Percentiles rank a stretch among this genome's conserved stretches.
Evolutionary conservation across 2,113 vertebrate genomes (phyloP).

Genomic region (Myxocyprinus asiaticus): DNA sequence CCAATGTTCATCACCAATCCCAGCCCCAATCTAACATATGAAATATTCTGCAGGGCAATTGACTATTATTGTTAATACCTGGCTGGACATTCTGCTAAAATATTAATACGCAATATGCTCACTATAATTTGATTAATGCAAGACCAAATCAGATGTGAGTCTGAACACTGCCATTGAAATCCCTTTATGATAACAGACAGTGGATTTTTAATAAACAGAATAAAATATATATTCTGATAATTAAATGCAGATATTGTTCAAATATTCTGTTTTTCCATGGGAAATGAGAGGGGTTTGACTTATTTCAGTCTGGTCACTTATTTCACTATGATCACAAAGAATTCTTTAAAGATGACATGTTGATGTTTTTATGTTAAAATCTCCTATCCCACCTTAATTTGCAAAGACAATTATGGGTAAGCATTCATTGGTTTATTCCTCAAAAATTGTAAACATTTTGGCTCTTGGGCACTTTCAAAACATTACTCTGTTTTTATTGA

Average conservation of each 20-base stretch:
- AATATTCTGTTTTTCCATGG: neutral
- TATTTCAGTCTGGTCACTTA: neutral
- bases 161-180: slow-evolving; percentile 4
- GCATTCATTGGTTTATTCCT: no score
- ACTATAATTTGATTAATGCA: slow-evolving; percentile 15
- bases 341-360: no score
- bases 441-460: no score
- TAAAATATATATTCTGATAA: neutral
- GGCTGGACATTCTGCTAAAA: slow-evolving; percentile 17
- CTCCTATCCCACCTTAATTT: no score
- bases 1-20: neutral
- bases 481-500: no score
- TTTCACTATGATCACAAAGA: no score
- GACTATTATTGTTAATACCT: slow-evolving; percentile 17
- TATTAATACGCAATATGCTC: slow-evolving; percentile 31
- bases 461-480: no score
- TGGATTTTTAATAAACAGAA: neutral
- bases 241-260: neutral
- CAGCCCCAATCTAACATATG: slow-evolving; percentile 23
- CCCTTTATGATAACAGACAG: neutral
- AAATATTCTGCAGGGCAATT: slow-evolving; percentile 39
- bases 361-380: no score
- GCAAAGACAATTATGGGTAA: no score
- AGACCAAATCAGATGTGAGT: neutral
- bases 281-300: neutral